These are phyloP conservation scores for Ceratina australensis DNA, from an alignment of 1,140 invertebrate species.

Conservation along the genomic window DNA sequence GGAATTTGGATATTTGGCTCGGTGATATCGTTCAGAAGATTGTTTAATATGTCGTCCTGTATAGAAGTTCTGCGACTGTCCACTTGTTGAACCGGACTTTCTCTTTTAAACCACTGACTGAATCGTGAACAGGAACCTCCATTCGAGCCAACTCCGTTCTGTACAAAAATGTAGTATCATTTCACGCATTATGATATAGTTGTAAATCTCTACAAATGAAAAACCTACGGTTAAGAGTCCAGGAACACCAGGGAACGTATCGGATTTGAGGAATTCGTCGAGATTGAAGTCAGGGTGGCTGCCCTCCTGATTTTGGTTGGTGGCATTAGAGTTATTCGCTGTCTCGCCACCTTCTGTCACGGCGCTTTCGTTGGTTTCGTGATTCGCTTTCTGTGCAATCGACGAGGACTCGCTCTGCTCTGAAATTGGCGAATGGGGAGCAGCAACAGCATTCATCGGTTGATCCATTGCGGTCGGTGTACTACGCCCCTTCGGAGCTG, in stretches of 20 bases:
- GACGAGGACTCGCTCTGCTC: conserved; percentile 68
- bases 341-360: conserved; percentile 62
- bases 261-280: conserved; percentile 86
- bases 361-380: conserved; percentile 53
- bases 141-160: conserved; percentile 82
- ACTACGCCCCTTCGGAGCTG: conserved; percentile 73
- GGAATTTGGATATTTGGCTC: conserved; percentile 81
- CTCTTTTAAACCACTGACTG: conserved; percentile 84
- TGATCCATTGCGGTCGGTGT: conserved; percentile 74
- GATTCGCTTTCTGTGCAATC: conserved; percentile 58
- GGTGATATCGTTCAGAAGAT: conserved; percentile 82
- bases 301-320: conserved; percentile 62
- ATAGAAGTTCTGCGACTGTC: conserved; percentile 82
- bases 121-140: conserved; percentile 82
- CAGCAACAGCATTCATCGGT: conserved; percentile 61
- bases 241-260: conserved; percentile 82
- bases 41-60: conserved; percentile 83
- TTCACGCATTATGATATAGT: neutral
- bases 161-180: conserved; percentile 29
- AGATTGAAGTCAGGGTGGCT: conserved; percentile 83
- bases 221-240: conserved; percentile 81
- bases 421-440: conserved; percentile 73
- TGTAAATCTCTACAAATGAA: neutral
- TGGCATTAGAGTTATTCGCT: conserved; percentile 42
- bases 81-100: conserved; percentile 79